Base-by-base conservation (phyloP, 1,140 invertebrate genomes). In the Charaxes varanes region DNA sequence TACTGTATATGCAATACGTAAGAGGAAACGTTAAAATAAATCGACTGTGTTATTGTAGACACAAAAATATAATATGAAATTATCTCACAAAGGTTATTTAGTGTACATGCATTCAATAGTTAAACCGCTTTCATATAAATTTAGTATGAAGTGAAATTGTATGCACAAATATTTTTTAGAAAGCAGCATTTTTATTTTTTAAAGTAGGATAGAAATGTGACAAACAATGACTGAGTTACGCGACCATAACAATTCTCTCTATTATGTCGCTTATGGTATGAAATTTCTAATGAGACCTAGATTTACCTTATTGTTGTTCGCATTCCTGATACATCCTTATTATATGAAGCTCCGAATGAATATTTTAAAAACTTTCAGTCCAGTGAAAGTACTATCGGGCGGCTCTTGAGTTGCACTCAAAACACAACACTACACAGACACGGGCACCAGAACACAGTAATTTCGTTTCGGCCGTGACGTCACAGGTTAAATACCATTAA, bases 311-410 rank as follows among this genome's bases (percentile, higher is more conserved):
- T 38, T 27, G 37, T 36, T 33, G 38, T 47, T 41, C 40, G 46
- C 51, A 51, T 55, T 61, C 35, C 53, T 27, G 46, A 52, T 34
- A 53, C 53, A 38, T 72, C 67, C 55, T 65, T 52, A 63, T 60
- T 64, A 51, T 43, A 59, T 73, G 73, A 79, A 71, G 68, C 60
- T 65, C 78, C 78, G 78, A 71, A 72, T 77, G 65, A 76, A 68
- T 67, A 58, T 68, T 66, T 61, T 64, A 59, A 60, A 51, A 64
- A 79, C 78, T 82, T 82, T 82, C 78, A 82, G 68, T 70, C 74
- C 63, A 82, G 78, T 82, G 78, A 82, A 82, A 82, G 78, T 77
- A 71, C 66, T 62, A 63, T 78, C 72, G 78, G n/a, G 78, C 45
- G 50, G 64, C 59, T 65, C 68, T 72, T 26, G 22, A 16, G 7